Base-by-base conservation (phyloP, 2,797 vertebrate species). In the Pipistrellus pipistrellus region DNA sequence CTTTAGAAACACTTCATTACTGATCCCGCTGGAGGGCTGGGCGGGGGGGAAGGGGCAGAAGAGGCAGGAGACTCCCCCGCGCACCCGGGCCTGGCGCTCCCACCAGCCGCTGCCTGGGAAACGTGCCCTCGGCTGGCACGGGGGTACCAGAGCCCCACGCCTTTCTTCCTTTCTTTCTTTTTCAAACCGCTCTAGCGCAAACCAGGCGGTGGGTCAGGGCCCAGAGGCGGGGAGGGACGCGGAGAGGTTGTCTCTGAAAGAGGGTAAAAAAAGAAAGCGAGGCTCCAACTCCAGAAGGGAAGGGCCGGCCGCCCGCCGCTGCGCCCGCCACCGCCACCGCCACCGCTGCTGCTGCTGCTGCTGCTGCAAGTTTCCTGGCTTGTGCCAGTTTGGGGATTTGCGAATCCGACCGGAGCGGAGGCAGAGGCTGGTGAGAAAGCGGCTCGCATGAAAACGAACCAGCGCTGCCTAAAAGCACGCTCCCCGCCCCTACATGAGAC, bases 201-300 rank as follows among this genome's bases (percentile, higher is more conserved):
- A 96, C 91, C 82, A 95, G 93, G 91, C 96, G 96, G 95, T 95
- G 96, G 97, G 96, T 97, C 96, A 95, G 95, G 91, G 95, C 96
- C 77, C 92, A 86, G 44, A 76, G 94, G 84, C 23, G 72, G 95
- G 95, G 96, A 89, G 66, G 91, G 85, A 91, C 38, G 94, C 89
- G 66, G 44, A 59, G 91, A 91, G 88, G 88, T 48, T 86, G 62
- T 76, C 85, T 97, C 90, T 89, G 93, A 92, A 89, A 92, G 76
- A 87, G 46, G 76, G 75, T 51, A 23, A 48, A 85, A 94, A 88
- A 85, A 72, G 72, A 84, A 72, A 88, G 85, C 78, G 2, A 76
- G 76, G 82, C 71, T 94, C 87, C 85, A 83, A 90, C 89, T 91
- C 91, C 0, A 2, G 62, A 62, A 93, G 88, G 90, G 81, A 95